Conservation (phyloP, 2,888 invertebrate genomes). For the Eupelmus urozonus region DNA sequence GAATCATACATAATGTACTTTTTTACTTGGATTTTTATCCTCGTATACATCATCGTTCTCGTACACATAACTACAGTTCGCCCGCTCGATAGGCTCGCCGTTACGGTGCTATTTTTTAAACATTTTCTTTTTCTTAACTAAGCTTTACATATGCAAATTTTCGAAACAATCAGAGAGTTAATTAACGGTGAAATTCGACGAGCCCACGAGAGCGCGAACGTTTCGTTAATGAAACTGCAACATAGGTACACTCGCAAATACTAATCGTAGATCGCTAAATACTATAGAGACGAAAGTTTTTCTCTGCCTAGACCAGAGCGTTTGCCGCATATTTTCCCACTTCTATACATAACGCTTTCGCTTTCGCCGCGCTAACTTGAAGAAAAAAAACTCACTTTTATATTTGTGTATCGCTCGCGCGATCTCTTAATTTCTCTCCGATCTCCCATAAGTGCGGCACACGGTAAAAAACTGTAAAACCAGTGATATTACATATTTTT, state of each 20-base stretch:
- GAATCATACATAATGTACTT: constrained; percentile 49
- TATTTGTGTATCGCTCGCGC: background rate
- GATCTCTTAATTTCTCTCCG: constrained; percentile 16
- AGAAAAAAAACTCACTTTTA: constrained; percentile 8
- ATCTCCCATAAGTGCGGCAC: background rate
- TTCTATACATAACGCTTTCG: background rate
- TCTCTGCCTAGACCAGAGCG: background rate
- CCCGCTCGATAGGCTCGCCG: background rate
- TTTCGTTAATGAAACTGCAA: constrained; percentile 20
- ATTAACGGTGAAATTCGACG: background rate
- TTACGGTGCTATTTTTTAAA: background rate
- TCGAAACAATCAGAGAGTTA: constrained; percentile 3
- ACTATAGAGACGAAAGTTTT: constrained; percentile 38
- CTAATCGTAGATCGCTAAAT: constrained; percentile 35
- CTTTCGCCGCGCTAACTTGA: constrained; percentile 4
- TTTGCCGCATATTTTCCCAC: background rate
- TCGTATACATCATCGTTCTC: constrained; percentile 38
- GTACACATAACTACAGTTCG: constrained; percentile 17
- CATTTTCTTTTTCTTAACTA: no score
- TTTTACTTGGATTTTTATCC: background rate
- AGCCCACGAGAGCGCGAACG: constrained; percentile 6
- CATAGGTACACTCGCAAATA: constrained; percentile 45
- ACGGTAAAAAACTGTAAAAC: constrained; percentile 9
- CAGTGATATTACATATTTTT: background rate
- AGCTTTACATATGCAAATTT: background rate